These are phyloP conservation scores for Phaenicophaeus curvirostris DNA, from an alignment of 2,797 vertebrate species.

Conservation along the genomic window DNA sequence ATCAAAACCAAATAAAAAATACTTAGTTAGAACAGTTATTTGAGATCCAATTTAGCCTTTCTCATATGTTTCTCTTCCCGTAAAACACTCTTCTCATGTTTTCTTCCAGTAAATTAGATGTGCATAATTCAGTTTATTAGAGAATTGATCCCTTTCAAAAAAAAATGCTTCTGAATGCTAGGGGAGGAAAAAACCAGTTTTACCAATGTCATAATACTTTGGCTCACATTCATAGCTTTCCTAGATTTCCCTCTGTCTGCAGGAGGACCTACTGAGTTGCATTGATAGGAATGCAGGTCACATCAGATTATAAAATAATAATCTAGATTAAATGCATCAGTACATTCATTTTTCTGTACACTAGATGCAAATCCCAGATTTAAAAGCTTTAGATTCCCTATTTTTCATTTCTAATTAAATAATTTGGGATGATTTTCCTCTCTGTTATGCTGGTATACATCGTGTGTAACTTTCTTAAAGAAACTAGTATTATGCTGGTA, in stretches of 20 bases:
- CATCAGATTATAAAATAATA: background rate
- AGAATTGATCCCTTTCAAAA: slow-evolving; percentile 31
- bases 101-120: slow-evolving; percentile 56
- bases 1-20: slow-evolving; percentile 32
- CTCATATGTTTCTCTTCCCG: background rate
- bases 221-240: background rate
- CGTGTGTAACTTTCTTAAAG: background rate
- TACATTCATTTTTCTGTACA: background rate
- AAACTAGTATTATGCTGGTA: background rate
- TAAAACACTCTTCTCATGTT: slow-evolving; percentile 39
- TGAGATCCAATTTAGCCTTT: slow-evolving; percentile 28
- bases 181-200: background rate
- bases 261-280: background rate
- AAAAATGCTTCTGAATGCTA: background rate
- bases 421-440: background rate
- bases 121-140: slow-evolving; percentile 43
- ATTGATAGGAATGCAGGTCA: background rate
- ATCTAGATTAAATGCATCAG: background rate
- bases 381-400: background rate
- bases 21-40: slow-evolving; percentile 12
- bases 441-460: background rate
- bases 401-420: background rate
- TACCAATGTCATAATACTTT: background rate
- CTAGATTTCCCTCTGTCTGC: background rate
- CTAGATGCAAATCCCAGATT: background rate